Evolutionary conservation across 2,888 invertebrate genomes (phyloP).

Genomic region (Selenia dentaria): DNA sequence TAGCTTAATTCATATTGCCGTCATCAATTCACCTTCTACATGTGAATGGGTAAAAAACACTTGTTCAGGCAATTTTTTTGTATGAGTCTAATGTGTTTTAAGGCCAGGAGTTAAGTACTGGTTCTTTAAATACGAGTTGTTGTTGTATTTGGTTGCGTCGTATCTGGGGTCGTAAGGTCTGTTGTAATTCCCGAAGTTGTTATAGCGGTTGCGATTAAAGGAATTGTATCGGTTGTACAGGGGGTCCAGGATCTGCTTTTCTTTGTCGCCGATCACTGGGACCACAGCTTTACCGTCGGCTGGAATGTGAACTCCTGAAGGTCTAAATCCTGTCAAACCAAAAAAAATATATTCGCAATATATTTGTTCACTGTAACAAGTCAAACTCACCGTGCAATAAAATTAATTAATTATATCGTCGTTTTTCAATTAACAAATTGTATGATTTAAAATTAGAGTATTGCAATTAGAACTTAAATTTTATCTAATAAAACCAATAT

Average conservation of each 20-base stretch:
- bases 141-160: slow-evolving; percentile 35
- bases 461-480: too few relatives aligned
- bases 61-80: slow-evolving; percentile 39
- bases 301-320: slow-evolving; percentile 87
- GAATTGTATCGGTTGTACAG: slow-evolving; percentile 54
- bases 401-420: too few relatives aligned
- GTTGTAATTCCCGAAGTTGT: slow-evolving; percentile 44
- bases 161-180: slow-evolving; percentile 49
- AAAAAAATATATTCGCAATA: too few relatives aligned
- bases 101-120: slow-evolving; percentile 32
- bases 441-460: too few relatives aligned
- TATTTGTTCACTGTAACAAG: too few relatives aligned
- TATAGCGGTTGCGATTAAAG: slow-evolving; percentile 39
- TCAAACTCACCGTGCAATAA: too few relatives aligned
- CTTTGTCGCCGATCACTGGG: slow-evolving; percentile 59
- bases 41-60: too few relatives aligned
- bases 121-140: slow-evolving; percentile 45
- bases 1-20: too few relatives aligned
- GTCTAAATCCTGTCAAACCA: slow-evolving; percentile 78
- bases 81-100: slow-evolving; percentile 21
- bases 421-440: too few relatives aligned
- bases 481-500: too few relatives aligned
- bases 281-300: slow-evolving; percentile 81
- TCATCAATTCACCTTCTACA: too few relatives aligned
- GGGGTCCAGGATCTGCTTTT: slow-evolving; percentile 43